Conservation (phyloP, 2,113 vertebrate genomes). For the Lutjanus erythropterus region DNA sequence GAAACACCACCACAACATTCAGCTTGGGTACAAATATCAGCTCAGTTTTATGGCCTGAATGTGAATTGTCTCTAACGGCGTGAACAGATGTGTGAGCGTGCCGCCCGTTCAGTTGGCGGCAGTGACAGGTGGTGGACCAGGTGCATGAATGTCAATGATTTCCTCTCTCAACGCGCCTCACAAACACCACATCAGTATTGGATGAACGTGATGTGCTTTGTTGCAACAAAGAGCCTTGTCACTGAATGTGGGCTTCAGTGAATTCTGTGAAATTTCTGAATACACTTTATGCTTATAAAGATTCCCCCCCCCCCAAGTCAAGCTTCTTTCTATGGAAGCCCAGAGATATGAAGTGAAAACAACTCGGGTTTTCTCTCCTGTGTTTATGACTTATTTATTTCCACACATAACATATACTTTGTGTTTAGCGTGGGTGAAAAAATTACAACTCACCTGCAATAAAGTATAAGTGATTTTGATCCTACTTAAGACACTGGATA, state of each 20-base stretch:
- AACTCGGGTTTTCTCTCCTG: too few relatives aligned
- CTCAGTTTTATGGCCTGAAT: conserved; percentile 18
- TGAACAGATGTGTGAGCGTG: conserved; percentile 44
- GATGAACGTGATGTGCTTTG: background rate
- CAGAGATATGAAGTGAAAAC: too few relatives aligned
- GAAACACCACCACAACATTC: conserved; percentile 22
- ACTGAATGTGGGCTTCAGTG: background rate
- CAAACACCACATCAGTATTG: background rate
- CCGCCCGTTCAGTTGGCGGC: conserved; percentile 36
- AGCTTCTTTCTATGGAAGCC: too few relatives aligned
- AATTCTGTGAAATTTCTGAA: background rate
- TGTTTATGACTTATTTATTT: too few relatives aligned
- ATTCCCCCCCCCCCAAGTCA: too few relatives aligned
- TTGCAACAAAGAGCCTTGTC: background rate
- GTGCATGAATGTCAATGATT: conserved; percentile 57
- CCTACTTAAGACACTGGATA: too few relatives aligned
- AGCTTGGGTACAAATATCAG: conserved; percentile 3
- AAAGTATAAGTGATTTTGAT: too few relatives aligned
- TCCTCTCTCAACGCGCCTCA: conserved; percentile 31
- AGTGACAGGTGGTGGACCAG: conserved; percentile 64
- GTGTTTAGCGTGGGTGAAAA: too few relatives aligned
- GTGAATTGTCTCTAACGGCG: conserved; percentile 6
- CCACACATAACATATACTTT: too few relatives aligned
- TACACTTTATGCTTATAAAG: background rate
- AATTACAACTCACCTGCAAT: too few relatives aligned